Base-by-base conservation (phyloP, 2,797 vertebrate genomes). In the Protosalanx chinensis region DNA sequence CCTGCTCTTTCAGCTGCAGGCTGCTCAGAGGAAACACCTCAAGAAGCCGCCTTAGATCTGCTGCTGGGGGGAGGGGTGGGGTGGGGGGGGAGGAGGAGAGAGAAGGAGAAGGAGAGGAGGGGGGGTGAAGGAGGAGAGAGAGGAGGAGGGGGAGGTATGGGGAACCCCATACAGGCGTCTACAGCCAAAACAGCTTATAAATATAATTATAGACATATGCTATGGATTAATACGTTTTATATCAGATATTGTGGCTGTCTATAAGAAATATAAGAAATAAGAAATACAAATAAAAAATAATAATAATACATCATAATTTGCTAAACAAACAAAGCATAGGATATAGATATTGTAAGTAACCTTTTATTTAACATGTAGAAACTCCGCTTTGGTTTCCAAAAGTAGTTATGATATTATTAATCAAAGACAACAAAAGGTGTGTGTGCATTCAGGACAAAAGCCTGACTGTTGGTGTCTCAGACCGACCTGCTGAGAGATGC, bases 1-100 rank as follows among this genome's bases (percentile, higher is more conserved):
- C 85, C 84, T 88, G 86, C 86, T 85, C 88, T 91, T 91, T 91
- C 82, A 91, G 86, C 80, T 61, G 75, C 84, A 82, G 91, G 90
- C 88, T 90, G 81, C 81, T 81, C 85, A 37, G 65, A 85, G 84
- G 88, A 89, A 88, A 82, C 82, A 87, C 81, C 87, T 86, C 82
- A 88, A 87, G 85, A 88, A 88, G 85, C 29, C 27, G 83, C 85
- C 76, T 87, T 84, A 90, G 87, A 91, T 90, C 88, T 88, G 81
- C 81, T 80, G 82, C 79, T 73, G 83, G 56, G 73, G 74, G 74
- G 73, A 86, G 78, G 79, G 12, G 68, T 75, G 75, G 79, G 74
- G 73, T 86, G 78, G 79, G 12, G 68, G 76, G 74, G 79, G 77
- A 81, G 18, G 76, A 78, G 64, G 64, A 65, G 35, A 73, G 77